Conservation (phyloP, 2,113 vertebrate genomes). For the Pygoscelis antarcticus region DNA sequence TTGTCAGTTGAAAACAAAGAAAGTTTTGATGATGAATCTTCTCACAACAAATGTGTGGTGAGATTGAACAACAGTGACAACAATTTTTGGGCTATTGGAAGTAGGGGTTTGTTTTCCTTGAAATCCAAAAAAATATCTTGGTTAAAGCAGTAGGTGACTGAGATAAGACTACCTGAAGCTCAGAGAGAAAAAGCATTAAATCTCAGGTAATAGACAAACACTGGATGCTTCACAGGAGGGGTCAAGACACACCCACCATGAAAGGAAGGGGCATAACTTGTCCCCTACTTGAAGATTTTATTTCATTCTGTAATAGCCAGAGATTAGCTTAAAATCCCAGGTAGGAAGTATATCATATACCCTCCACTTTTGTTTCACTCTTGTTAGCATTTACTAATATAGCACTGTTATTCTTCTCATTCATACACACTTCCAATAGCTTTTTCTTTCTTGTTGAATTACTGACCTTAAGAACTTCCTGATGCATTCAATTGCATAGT, state of each 20-base stretch:
- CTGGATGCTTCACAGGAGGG: background rate
- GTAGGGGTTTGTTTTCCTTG: background rate
- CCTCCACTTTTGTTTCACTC: background rate
- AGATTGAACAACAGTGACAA: background rate
- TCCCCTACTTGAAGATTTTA: background rate
- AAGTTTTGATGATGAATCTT: background rate
- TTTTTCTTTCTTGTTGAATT: background rate
- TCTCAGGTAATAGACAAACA: background rate
- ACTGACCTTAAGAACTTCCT: background rate
- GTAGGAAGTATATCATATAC: background rate
- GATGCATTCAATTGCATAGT: background rate
- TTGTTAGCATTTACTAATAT: background rate
- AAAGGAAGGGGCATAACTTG: background rate
- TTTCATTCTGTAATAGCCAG: background rate
- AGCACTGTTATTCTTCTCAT: background rate
- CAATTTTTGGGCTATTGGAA: rapidly evolving
- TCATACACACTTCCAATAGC: background rate
- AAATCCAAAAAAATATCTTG: background rate
- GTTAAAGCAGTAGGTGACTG: background rate
- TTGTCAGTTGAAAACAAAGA: background rate
- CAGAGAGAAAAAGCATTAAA: background rate
- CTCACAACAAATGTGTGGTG: background rate
- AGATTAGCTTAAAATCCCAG: background rate
- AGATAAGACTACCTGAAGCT: background rate
- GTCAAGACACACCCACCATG: background rate